A percentile compares a stretch with the other conserved stretches of the same genome.
Conservation (phyloP, 2,113 vertebrate genomes). For the Orientallactaga bullata region DNA sequence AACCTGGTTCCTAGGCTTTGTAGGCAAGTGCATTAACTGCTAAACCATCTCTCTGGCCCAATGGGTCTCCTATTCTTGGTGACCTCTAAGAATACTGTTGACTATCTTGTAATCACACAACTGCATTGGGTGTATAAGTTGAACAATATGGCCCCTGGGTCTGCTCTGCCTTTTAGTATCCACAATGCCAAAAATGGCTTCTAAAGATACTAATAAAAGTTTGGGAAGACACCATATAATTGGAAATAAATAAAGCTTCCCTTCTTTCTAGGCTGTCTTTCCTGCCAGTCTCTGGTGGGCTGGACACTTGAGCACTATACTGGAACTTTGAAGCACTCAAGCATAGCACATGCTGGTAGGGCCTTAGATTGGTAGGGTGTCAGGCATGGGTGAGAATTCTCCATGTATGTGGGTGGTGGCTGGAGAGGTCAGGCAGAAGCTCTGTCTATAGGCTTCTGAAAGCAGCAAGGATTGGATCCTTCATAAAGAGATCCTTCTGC, state of each 20-base stretch:
- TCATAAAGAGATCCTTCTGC: slow-evolving; percentile 14
- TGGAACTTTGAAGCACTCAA: slow-evolving; percentile 37
- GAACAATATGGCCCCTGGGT: neutral
- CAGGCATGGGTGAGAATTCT: neutral
- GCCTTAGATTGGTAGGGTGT: neutral
- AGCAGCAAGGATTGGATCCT: neutral
- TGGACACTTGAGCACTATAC: neutral
- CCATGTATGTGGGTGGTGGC: neutral
- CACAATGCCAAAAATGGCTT: slow-evolving; percentile 13
- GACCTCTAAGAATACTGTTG: neutral
- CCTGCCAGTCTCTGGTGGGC: neutral
- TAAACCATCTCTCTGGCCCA: no score
- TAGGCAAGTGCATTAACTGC: no score
- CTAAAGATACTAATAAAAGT: neutral
- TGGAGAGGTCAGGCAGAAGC: neutral
- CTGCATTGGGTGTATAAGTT: neutral
- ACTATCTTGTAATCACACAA: neutral
- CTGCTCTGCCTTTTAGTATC: neutral
- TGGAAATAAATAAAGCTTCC: neutral
- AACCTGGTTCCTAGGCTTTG: no score
- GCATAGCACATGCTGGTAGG: neutral
- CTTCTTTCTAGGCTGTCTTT: neutral
- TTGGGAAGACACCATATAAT: no score
- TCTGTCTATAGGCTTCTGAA: neutral
- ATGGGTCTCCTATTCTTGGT: neutral